Conservation (phyloP, 2,888 invertebrate species). For the Drosophila affinis region DNA sequence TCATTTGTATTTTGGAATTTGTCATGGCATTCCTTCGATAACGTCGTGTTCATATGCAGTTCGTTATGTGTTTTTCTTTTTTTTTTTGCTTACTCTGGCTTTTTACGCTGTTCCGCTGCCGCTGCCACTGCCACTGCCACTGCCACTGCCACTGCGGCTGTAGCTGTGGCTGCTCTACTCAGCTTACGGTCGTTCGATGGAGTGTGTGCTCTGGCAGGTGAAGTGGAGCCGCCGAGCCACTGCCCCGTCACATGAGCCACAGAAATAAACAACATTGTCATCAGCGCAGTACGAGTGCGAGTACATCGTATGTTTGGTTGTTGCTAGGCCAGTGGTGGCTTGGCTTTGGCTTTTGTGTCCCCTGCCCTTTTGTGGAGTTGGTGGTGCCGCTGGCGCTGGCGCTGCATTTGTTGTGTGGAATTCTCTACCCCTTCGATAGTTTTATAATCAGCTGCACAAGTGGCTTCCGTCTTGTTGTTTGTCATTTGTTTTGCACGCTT, state of each 20-base stretch:
- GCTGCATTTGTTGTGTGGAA: slow-evolving; percentile 3
- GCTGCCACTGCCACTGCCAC: not conserved
- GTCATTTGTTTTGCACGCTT: slow-evolving; percentile 23
- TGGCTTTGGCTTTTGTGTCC: slow-evolving; percentile 8
- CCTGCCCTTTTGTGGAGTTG: not conserved
- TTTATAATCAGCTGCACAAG: slow-evolving; percentile 58
- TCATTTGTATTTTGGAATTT: slow-evolving; percentile 34
- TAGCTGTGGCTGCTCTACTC: not conserved
- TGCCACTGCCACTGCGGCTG: not conserved
- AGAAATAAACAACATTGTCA: slow-evolving; percentile 8
- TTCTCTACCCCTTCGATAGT: slow-evolving; percentile 25
- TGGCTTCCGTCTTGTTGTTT: slow-evolving; percentile 22
- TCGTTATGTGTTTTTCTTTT: not conserved
- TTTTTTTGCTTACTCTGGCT: slow-evolving; percentile 37
- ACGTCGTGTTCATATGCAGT: slow-evolving; percentile 38
- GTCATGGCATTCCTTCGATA: slow-evolving; percentile 34
- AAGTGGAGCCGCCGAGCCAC: not conserved
- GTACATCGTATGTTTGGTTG: slow-evolving; percentile 7
- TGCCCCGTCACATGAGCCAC: slow-evolving; percentile 15
- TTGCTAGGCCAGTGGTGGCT: slow-evolving; percentile 22
- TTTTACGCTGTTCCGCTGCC: slow-evolving; percentile 12
- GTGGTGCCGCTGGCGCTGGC: not conserved
- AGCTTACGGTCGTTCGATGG: slow-evolving; percentile 8
- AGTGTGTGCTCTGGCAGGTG: slow-evolving; percentile 11
- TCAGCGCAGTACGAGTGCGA: not conserved